Conservation (phyloP, 2,113 vertebrate species). For the Theristicus caerulescens region DNA sequence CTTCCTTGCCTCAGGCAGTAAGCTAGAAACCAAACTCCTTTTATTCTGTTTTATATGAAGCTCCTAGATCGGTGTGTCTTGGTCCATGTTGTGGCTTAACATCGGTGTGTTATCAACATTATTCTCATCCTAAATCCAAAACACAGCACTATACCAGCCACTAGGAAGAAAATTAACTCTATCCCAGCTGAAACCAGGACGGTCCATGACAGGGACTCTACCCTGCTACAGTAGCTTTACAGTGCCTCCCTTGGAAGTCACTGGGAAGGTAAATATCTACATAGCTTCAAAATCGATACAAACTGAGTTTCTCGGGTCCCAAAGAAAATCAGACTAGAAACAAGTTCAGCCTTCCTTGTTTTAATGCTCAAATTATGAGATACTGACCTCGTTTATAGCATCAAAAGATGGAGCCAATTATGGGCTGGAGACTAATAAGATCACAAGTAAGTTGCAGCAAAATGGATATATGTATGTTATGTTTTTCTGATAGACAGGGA, state of each 20-base stretch:
- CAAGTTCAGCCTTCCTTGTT: background rate
- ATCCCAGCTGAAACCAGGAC: no score
- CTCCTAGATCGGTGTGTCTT: background rate
- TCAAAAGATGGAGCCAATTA: background rate
- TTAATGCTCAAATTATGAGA: background rate
- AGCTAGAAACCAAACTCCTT: background rate
- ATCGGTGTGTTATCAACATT: no score
- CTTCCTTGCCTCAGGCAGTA: background rate
- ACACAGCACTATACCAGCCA: no score
- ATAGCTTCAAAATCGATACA: background rate
- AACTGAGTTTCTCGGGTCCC: background rate
- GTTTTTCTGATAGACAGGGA: background rate
- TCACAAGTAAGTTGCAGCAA: background rate
- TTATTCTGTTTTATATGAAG: background rate
- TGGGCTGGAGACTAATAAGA: background rate
- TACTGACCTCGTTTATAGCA: background rate
- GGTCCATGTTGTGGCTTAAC: background rate
- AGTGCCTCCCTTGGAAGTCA: background rate
- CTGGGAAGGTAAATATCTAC: background rate
- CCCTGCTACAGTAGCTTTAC: background rate
- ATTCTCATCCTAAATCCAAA: no score
- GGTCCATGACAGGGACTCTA: background rate
- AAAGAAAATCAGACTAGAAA: background rate
- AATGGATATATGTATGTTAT: accelerated
- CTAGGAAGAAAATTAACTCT: no score